Evolutionary conservation across 1,140 invertebrate species (phyloP).

Genomic region (Sycobia sp.): DNA sequence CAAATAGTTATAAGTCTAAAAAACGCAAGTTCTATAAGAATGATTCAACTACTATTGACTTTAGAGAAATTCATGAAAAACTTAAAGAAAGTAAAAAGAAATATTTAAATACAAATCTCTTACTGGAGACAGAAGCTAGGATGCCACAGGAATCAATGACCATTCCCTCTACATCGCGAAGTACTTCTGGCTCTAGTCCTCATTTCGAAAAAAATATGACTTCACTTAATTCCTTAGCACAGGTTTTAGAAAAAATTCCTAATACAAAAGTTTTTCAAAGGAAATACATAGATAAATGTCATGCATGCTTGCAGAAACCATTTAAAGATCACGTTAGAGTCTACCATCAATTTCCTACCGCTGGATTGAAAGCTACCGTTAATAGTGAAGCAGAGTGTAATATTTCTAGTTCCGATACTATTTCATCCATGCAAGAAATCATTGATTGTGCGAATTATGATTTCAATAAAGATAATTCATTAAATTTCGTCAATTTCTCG

Average conservation of each 20-base stretch:
- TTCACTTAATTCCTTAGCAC: background rate
- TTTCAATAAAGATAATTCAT: background rate
- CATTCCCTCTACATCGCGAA: slow-evolving; percentile 20
- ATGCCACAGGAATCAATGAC: too few species aligned
- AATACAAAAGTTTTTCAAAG: slow-evolving; percentile 30
- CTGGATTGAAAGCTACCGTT: background rate
- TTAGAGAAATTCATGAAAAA: too few species aligned
- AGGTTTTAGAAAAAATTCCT: slow-evolving; percentile 24
- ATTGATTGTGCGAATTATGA: background rate
- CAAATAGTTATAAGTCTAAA: background rate
- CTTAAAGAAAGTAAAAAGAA: background rate
- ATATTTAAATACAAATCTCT: too few species aligned
- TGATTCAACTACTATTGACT: background rate
- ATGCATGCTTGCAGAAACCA: slow-evolving; percentile 40
- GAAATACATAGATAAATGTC: slow-evolving; percentile 46
- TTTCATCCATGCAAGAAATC: background rate
- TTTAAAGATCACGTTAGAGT: slow-evolving; percentile 1
- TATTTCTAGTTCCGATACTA: background rate
- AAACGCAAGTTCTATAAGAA: background rate
- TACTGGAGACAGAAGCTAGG: too few species aligned
- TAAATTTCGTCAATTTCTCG: too few species aligned
- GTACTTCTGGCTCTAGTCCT: slow-evolving; percentile 18
- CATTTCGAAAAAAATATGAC: slow-evolving; percentile 21
- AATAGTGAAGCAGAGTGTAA: background rate
- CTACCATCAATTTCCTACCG: slow-evolving; percentile 4